phyloP scores from a whole-genome alignment of 2,113 vertebrate genomes.

The Ctenomys sociabilis region DNA sequence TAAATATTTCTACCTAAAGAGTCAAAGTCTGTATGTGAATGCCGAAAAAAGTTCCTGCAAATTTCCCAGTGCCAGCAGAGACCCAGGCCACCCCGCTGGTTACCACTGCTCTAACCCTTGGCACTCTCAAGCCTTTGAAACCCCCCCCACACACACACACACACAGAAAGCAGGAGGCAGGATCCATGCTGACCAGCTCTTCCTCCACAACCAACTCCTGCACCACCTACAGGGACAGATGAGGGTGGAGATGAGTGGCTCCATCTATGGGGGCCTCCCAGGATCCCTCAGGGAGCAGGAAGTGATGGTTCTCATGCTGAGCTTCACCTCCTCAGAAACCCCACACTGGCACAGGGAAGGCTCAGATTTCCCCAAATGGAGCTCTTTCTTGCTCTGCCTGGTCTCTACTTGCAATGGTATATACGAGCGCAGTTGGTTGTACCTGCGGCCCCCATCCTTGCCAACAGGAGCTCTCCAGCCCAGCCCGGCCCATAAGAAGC shows the following conservation, averaged over 20 bases:
- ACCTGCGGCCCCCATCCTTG: neutral
- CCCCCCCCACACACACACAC: too few species aligned
- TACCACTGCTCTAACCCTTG: neutral
- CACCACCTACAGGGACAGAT: conserved; percentile 86
- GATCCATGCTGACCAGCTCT: neutral
- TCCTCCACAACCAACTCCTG: conserved; percentile 85
- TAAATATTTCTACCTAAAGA: neutral
- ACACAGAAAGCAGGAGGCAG: neutral
- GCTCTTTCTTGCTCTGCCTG: neutral
- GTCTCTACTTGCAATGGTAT: neutral
- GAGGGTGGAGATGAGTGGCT: neutral
- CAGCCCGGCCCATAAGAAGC: neutral
- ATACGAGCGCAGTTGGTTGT: neutral
- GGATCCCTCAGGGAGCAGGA: neutral
- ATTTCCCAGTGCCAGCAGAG: neutral
- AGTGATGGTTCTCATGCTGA: neutral
- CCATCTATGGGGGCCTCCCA: fast-evolving
- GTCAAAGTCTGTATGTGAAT: neutral
- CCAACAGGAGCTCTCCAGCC: neutral
- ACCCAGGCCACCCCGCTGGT: neutral
- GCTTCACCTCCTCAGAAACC: neutral
- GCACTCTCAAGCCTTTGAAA: neutral
- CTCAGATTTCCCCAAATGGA: neutral
- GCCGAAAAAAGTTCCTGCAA: neutral
- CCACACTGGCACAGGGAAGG: neutral